Conservation (phyloP, 2,888 invertebrate species). For the Morpho helenor region DNA sequence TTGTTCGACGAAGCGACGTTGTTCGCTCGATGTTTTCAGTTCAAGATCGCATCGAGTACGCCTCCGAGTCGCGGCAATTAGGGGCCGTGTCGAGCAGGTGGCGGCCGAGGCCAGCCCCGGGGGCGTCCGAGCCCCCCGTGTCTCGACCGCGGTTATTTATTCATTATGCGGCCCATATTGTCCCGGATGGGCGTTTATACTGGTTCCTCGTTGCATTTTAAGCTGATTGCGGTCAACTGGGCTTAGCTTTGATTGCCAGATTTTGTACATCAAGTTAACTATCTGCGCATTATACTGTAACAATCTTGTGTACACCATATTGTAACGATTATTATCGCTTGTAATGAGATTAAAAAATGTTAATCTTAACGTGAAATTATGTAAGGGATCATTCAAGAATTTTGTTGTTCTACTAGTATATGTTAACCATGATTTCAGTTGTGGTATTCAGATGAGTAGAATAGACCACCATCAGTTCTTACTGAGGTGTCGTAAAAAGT, state of each 20-base stretch:
- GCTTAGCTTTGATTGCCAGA: neutral
- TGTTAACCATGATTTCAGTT: no score
- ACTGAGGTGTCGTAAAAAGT: no score
- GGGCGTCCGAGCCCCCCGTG: slow-evolving; percentile 13
- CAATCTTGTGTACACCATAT: no score
- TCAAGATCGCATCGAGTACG: slow-evolving; percentile 26
- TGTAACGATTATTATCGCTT: no score
- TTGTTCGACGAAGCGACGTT: slow-evolving; percentile 1
- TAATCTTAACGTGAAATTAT: no score
- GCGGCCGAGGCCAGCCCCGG: slow-evolving; percentile 13
- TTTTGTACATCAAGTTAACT: no score
- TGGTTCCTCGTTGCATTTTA: neutral
- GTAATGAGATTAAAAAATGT: no score
- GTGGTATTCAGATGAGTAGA: no score
- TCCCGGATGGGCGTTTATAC: slow-evolving; percentile 9
- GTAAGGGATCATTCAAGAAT: no score
- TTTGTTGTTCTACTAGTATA: no score
- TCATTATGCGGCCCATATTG: slow-evolving; percentile 26
- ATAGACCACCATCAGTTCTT: no score
- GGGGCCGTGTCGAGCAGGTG: slow-evolving; percentile 20
- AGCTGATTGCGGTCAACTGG: slow-evolving; percentile 1
- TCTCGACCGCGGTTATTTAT: slow-evolving; percentile 29
- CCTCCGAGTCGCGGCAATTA: slow-evolving; percentile 44
- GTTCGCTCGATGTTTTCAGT: slow-evolving; percentile 8
- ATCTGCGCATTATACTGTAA: no score